These are phyloP conservation scores for Hipparchia semele DNA, from an alignment of 2,888 invertebrate genomes.

Conservation along the genomic window DNA sequence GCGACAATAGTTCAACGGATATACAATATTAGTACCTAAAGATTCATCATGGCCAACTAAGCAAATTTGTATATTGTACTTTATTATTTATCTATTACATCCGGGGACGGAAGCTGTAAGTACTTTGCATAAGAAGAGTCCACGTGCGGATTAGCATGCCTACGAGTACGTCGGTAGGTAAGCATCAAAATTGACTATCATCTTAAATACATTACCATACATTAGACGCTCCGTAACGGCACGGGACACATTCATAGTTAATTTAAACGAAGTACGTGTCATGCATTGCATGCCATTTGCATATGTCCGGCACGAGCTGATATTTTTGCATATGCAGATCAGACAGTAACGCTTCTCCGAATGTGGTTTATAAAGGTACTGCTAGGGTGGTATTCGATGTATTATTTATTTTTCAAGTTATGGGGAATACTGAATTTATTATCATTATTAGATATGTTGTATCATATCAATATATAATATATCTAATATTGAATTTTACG, in stretches of 20 bases:
- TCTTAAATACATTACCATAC: constrained; percentile 61
- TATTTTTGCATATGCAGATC: constrained; percentile 78
- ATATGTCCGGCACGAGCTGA: constrained; percentile 80
- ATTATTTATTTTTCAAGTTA: not conserved
- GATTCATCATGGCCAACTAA: no score
- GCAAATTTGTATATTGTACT: not conserved
- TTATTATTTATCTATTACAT: not conserved
- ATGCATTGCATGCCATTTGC: constrained; percentile 68
- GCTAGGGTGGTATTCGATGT: not conserved
- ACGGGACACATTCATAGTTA: constrained; percentile 63
- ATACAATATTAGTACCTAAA: no score
- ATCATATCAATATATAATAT: no score
- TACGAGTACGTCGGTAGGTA: constrained; percentile 51
- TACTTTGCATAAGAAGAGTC: constrained; percentile 78
- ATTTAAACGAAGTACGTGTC: constrained; percentile 64
- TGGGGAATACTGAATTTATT: not conserved
- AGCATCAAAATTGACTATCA: constrained; percentile 61
- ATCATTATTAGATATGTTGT: no score
- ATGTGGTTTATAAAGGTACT: constrained; percentile 42
- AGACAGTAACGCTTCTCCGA: constrained; percentile 60
- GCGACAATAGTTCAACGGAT: no score
- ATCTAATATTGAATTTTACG: not conserved
- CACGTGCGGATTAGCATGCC: constrained; percentile 76
- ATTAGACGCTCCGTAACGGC: constrained; percentile 62
- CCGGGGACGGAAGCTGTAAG: constrained; percentile 11